Evolutionary conservation across 1,140 invertebrate species (phyloP).

Genomic region (Paramacrobiotus metropolitanus): DNA sequence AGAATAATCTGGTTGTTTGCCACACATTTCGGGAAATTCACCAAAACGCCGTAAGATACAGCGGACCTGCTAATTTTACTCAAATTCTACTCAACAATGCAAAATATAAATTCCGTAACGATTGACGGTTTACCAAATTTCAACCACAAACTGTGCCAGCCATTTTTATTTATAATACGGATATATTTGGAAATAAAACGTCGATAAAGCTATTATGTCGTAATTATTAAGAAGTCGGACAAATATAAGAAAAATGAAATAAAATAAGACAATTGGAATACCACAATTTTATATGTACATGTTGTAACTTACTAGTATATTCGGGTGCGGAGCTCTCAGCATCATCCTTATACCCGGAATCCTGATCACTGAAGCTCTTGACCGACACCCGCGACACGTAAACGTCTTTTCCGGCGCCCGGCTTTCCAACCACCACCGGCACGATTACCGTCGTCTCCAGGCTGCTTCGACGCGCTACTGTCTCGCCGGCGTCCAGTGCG

Average conservation of each 20-base stretch:
- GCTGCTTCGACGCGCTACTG: too few species aligned
- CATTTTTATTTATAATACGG: neutral
- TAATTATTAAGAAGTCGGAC: too few species aligned
- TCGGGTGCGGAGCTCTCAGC: neutral
- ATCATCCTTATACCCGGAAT: neutral
- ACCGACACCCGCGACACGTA: neutral
- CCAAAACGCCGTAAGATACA: too few species aligned
- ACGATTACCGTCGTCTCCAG: too few species aligned
- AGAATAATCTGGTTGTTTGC: too few species aligned
- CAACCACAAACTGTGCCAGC: neutral
- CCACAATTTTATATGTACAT: neutral
- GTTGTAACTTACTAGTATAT: neutral
- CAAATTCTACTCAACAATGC: too few species aligned
- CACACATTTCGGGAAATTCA: too few species aligned
- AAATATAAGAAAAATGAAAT: neutral
- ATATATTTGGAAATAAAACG: neutral
- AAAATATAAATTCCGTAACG: too few species aligned
- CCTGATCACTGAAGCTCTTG: neutral
- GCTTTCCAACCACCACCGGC: neutral
- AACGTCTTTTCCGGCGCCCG: neutral
- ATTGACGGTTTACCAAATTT: too few species aligned
- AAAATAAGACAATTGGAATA: neutral
- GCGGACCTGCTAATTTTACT: too few species aligned
- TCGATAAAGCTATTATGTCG: too few species aligned
- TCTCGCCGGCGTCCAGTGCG: too few species aligned